phyloP scores from a whole-genome alignment of 2,888 invertebrate species.

The Polietes domitor region DNA sequence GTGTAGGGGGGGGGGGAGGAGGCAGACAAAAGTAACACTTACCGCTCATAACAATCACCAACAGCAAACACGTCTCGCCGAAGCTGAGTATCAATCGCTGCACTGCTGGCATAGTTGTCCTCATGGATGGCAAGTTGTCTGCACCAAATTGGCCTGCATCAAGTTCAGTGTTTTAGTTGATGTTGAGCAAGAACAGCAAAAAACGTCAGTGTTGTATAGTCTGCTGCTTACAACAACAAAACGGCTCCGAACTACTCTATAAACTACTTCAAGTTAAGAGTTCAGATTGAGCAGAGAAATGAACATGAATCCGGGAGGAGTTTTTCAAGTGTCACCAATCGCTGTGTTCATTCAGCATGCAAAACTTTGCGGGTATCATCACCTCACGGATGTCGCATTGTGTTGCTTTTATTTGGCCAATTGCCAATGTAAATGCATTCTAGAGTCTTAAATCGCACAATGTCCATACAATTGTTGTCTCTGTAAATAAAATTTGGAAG shows the following conservation, averaged over 20 bases:
- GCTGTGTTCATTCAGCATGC: too few relatives aligned
- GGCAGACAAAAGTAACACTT: slow-evolving; percentile 69
- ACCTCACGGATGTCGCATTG: not conserved
- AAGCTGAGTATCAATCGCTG: slow-evolving; percentile 63
- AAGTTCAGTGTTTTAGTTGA: not conserved
- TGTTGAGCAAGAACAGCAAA: not conserved
- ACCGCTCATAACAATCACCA: slow-evolving; percentile 76
- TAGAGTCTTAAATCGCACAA: not conserved
- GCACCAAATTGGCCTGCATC: slow-evolving; percentile 6
- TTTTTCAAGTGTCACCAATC: not conserved
- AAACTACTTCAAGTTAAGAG: too few relatives aligned
- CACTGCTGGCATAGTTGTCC: slow-evolving; percentile 65
- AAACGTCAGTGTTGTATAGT: not conserved
- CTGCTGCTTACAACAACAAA: not conserved
- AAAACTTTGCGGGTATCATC: not conserved
- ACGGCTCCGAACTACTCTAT: not conserved
- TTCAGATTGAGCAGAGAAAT: not conserved
- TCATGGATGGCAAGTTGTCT: slow-evolving; percentile 22
- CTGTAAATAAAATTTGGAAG: not conserved
- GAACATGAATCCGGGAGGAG: not conserved
- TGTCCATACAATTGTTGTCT: not conserved
- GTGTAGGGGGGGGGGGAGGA: too few relatives aligned
- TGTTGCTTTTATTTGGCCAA: not conserved
- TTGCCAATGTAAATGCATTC: not conserved
- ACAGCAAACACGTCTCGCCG: slow-evolving; percentile 73